Conservation (phyloP, 2,113 vertebrate species). For the Carassius carassius region DNA sequence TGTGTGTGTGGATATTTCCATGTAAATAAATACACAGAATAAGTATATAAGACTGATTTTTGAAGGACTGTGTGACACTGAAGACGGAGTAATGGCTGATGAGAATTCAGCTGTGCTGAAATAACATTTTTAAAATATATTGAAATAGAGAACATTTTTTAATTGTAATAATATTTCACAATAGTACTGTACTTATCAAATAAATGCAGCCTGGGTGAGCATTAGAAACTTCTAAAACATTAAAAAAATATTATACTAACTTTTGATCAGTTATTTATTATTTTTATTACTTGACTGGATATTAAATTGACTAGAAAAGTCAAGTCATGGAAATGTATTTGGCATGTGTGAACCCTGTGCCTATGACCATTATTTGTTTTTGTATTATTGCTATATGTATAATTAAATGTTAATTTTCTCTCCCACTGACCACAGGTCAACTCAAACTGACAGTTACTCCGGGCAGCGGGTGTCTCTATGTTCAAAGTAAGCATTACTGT, state of each 20-base stretch:
- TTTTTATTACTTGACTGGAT: neutral
- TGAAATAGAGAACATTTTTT: neutral
- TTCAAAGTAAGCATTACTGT: constrained; percentile 54
- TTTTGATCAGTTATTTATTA: neutral
- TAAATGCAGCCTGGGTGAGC: no score
- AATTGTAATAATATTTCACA: neutral
- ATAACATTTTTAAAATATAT: no score
- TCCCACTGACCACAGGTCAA: constrained; percentile 51
- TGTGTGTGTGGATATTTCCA: neutral
- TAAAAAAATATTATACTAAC: neutral
- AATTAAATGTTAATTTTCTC: neutral
- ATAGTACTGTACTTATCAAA: neutral
- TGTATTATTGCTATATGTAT: neutral
- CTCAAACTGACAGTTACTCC: constrained; percentile 58
- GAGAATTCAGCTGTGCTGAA: no score
- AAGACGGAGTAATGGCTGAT: no score
- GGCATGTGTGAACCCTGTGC: neutral
- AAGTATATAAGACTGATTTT: no score
- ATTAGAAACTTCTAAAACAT: no score
- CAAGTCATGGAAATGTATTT: neutral
- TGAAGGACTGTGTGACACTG: no score
- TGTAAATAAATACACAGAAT: neutral
- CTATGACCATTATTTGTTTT: no score
- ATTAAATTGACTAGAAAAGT: neutral
- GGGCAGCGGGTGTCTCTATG: constrained; percentile 40